Evolutionary conservation across 2,888 invertebrate species (phyloP), one percentile per base, ranked within the genome.

Genomic region (Metacarcinus magister): DNA sequence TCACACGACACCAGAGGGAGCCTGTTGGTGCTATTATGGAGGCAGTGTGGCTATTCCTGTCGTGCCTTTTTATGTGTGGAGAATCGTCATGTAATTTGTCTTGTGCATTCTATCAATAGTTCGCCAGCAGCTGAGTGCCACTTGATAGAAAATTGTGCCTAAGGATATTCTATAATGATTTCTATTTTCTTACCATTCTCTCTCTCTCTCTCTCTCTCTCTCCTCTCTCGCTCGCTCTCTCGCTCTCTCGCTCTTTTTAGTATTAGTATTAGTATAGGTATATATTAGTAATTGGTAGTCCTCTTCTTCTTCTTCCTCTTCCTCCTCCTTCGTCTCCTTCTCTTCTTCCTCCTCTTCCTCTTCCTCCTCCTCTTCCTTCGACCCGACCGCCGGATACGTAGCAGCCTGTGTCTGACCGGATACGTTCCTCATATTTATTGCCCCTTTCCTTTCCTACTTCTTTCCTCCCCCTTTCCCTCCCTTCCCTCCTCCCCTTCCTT

Each of bases 401-500:
- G 82, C 82, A 82, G 82, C 13, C 82, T 32, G 82, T 28, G 82
- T 82, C 82, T 82, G 82, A 82, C 82, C 82, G 82, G 28, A 82
- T 82, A 82, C 82, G 23, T 82, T 82, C 82, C 32, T 82, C 82
- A 82, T 82, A 82, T 82, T 82, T 82, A 82, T 82, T 82, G 82
- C 82, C 82, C 82, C 32, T 32, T 82, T 82, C 32, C 82, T 32
- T 82, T 32, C 32, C 28, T 32, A 10, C 32, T 82, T 82, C 28
- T 82, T 82, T 32, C 13, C 32, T 32, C 82, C 32, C 23, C 32
- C 28, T 32, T 13, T 32, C 32, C 32, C 32, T 32, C 32, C 32
- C 32, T 32, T 82, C 82, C 32, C 28, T 28, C 23, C 28, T 28
- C 32, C 82, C 32, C 13, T 32, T 4, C 32, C 82, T 23, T 67